These are phyloP conservation scores for Hafferia zeledoni DNA, from an alignment of 2,797 vertebrate genomes.

Conservation along the genomic window DNA sequence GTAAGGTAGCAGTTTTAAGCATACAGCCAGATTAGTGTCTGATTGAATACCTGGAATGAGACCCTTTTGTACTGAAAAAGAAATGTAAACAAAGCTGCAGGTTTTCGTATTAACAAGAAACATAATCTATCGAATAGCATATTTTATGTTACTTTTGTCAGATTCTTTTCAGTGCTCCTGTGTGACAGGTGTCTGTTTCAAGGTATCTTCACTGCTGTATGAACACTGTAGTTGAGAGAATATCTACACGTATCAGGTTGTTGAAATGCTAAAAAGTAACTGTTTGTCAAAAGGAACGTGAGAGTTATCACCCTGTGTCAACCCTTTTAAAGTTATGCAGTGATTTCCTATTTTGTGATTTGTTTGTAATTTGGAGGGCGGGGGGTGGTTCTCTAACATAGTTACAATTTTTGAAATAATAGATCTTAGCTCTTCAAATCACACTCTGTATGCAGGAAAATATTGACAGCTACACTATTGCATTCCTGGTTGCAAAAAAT, in stretches of 20 bases:
- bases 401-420: background rate
- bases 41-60: background rate
- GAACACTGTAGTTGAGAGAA: background rate
- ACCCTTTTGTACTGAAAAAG: background rate
- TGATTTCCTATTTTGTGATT: background rate
- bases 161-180: background rate
- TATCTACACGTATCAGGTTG: background rate
- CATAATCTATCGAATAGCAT: background rate
- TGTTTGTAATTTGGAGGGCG: background rate
- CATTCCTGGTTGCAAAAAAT: background rate
- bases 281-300: background rate
- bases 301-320: background rate
- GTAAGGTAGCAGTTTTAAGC: background rate
- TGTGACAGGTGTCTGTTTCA: background rate
- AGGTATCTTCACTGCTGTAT: background rate
- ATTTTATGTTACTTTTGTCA: slow-evolving; percentile 14
- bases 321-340: background rate
- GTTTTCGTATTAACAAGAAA: background rate
- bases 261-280: background rate
- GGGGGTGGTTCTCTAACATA: background rate
- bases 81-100: background rate
- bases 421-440: background rate
- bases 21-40: background rate
- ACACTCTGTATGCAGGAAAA: background rate
- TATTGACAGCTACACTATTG: background rate